Conservation (phyloP, 1,140 invertebrate species). For the Aethina tumida region DNA sequence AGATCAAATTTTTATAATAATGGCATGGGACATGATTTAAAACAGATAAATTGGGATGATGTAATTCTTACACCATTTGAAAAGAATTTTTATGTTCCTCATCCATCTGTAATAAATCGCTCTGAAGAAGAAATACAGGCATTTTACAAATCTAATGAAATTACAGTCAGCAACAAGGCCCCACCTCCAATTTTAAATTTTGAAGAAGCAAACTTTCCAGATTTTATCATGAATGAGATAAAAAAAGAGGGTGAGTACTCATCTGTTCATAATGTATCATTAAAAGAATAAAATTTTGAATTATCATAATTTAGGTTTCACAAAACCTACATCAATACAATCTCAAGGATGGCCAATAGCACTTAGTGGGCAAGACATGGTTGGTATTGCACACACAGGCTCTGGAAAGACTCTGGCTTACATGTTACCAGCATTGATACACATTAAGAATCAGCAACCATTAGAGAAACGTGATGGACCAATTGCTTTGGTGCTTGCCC, state of each 20-base stretch:
- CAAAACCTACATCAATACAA: conserved; percentile 77
- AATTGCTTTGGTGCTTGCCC: conserved; percentile 83
- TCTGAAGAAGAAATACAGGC: conserved; percentile 65
- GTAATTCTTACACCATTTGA: conserved; percentile 75
- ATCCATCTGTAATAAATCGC: conserved; percentile 56
- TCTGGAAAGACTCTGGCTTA: conserved; percentile 82
- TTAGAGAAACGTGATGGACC: conserved; percentile 81
- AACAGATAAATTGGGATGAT: too few species aligned
- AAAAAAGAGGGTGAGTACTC: too few species aligned
- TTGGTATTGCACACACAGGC: conserved; percentile 91
- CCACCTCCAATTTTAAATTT: conserved; percentile 73
- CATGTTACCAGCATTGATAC: conserved; percentile 76
- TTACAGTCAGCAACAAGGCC: conserved; percentile 51
- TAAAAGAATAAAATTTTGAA: too few species aligned
- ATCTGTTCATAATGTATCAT: too few species aligned
- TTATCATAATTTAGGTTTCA: conserved; percentile 63
- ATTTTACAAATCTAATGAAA: conserved; percentile 67
- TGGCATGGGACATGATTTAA: too few species aligned
- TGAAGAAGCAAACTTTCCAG: conserved; percentile 69
- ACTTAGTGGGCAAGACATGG: conserved; percentile 78
- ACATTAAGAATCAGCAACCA: conserved; percentile 83
- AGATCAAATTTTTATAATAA: too few species aligned
- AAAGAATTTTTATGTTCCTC: conserved; percentile 87
- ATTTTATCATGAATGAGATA: conserved; percentile 68
- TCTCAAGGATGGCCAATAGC: conserved; percentile 86